phyloP scores from a whole-genome alignment of 2,113 vertebrate species.

The Columbina picui region DNA sequence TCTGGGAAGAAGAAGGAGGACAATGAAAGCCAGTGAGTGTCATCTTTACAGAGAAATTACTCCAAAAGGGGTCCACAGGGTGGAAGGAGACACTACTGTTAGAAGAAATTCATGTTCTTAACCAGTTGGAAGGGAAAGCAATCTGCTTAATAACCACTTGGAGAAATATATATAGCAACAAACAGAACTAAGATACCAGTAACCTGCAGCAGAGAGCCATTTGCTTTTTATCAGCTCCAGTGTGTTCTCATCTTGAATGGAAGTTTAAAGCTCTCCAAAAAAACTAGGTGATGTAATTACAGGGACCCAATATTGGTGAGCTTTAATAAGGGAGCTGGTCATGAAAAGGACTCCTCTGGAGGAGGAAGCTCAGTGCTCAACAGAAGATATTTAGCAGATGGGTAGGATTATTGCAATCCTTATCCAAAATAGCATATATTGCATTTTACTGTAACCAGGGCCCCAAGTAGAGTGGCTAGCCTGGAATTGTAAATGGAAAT shows the following conservation, averaged over 20 bases:
- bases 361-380: not conserved
- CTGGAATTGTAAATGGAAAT: not conserved
- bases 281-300: not conserved
- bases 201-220: not conserved
- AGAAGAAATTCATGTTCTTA: not conserved
- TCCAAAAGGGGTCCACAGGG: not conserved
- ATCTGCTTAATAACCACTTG: not conserved
- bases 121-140: not conserved
- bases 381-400: not conserved
- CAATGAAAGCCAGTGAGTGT: not conserved
- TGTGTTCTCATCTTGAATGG: not conserved
- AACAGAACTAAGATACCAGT: not conserved
- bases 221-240: not conserved
- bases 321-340: not conserved
- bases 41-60: not conserved
- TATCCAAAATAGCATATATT: not conserved
- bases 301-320: not conserved
- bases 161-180: not conserved
- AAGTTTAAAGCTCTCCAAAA: not conserved
- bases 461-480: not conserved
- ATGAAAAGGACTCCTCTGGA: not conserved
- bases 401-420: not conserved
- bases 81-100: not conserved
- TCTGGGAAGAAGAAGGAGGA: not conserved
- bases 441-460: not conserved